A percentile compares a stretch with the other conserved stretches of the same genome.
These are phyloP conservation scores for Rutpela maculata DNA, from an alignment of 2,888 invertebrate species.

Conservation along the genomic window DNA sequence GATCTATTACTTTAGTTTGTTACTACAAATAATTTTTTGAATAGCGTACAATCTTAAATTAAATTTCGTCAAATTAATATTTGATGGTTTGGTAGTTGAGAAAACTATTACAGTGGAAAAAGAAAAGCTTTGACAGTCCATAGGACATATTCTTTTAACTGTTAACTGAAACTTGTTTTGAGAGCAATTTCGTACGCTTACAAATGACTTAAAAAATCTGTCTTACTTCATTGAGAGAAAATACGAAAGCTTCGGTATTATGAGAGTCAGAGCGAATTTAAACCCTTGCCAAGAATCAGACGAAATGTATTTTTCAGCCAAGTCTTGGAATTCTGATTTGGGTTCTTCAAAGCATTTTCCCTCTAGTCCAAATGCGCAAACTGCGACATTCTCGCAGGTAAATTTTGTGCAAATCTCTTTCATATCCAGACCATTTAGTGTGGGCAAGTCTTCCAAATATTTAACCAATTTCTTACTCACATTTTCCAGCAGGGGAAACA, in stretches of 20 bases:
- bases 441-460: conserved; percentile 70
- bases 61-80: too few relatives aligned
- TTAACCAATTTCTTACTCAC: conserved; percentile 72
- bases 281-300: conserved; percentile 40
- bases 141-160: too few relatives aligned
- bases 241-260: conserved; percentile 24
- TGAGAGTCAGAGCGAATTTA: conserved; percentile 39
- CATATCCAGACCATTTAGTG: conserved; percentile 65
- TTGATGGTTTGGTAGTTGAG: too few relatives aligned
- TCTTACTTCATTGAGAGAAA: conserved; percentile 25
- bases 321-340: conserved; percentile 55
- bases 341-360: conserved; percentile 68
- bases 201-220: too few relatives aligned
- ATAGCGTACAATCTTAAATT: too few relatives aligned
- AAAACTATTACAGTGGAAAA: too few relatives aligned
- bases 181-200: too few relatives aligned
- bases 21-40: too few relatives aligned
- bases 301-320: conserved; percentile 50
- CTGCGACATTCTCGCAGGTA: conserved; percentile 71
- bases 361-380: conserved; percentile 72
- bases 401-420: conserved; percentile 66
- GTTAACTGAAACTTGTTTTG: too few relatives aligned
- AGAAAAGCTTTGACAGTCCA: too few relatives aligned
- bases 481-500: conserved; percentile 74
- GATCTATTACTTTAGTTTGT: too few relatives aligned